Conservation (phyloP, 2,797 vertebrate genomes). For the Vultur gryphus region DNA sequence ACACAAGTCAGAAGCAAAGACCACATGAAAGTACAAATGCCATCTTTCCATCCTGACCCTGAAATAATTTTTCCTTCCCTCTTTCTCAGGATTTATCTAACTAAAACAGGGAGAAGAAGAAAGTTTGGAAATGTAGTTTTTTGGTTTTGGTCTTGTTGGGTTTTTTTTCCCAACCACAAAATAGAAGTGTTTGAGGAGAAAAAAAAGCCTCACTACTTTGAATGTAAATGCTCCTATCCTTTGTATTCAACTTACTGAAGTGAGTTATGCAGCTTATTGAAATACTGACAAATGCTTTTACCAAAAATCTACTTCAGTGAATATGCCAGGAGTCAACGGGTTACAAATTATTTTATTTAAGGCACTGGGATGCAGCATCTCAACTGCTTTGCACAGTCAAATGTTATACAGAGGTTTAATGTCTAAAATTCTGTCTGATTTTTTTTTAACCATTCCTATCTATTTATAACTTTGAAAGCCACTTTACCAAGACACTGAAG, state of each 20-base stretch:
- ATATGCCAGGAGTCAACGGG: neutral
- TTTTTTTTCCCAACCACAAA: neutral
- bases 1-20: neutral
- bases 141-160: neutral
- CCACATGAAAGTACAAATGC: neutral
- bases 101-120: neutral
- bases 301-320: neutral
- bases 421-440: neutral
- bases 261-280: neutral
- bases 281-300: neutral
- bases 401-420: neutral
- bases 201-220: neutral
- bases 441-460: neutral
- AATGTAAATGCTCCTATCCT: neutral
- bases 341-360: neutral
- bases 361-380: neutral
- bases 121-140: neutral
- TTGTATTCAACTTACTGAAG: neutral
- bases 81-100: neutral
- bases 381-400: neutral
- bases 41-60: neutral
- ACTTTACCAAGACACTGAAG: neutral
- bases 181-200: neutral
- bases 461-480: neutral
- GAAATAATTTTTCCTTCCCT: neutral